Evolutionary conservation across 2,888 invertebrate species (phyloP).

Genomic region (Epirrhoe tristata): DNA sequence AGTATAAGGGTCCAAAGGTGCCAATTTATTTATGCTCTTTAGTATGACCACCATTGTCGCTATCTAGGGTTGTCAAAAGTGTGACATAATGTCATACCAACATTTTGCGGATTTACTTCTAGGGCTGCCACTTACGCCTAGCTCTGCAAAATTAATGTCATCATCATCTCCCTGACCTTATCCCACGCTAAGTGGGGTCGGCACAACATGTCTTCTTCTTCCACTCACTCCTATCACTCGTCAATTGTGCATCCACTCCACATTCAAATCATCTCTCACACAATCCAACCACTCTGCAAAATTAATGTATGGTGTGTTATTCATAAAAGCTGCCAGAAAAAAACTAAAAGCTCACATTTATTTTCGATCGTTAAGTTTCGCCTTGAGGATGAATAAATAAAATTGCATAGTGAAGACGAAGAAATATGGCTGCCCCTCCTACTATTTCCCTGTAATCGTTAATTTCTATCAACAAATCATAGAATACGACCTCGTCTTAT

Average conservation of each 20-base stretch:
- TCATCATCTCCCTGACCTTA: too few relatives aligned
- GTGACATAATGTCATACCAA: neutral
- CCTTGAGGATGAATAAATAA: conserved; percentile 30
- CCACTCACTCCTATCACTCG: too few relatives aligned
- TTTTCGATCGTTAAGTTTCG: conserved; percentile 41
- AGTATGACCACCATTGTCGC: conserved; percentile 36
- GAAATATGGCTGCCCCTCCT: conserved; percentile 42
- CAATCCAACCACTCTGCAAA: too few relatives aligned
- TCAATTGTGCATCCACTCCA: too few relatives aligned
- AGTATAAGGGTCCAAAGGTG: conserved; percentile 46
- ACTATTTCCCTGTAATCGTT: conserved; percentile 29
- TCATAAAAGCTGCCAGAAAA: too few relatives aligned
- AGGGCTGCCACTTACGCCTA: too few relatives aligned
- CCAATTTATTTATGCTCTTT: conserved; percentile 53
- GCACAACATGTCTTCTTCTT: too few relatives aligned
- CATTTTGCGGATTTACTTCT: conserved; percentile 21
- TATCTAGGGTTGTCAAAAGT: conserved; percentile 14
- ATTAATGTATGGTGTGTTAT: too few relatives aligned
- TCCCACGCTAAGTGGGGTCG: too few relatives aligned
- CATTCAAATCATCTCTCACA: too few relatives aligned
- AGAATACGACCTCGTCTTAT: conserved; percentile 14
- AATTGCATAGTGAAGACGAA: conserved; percentile 43
- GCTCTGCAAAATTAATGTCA: too few relatives aligned
- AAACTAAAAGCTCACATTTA: neutral
- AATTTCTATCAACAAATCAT: conserved; percentile 19